Conservation (phyloP, 2,797 vertebrate genomes). For the Antennarius maculatus region DNA sequence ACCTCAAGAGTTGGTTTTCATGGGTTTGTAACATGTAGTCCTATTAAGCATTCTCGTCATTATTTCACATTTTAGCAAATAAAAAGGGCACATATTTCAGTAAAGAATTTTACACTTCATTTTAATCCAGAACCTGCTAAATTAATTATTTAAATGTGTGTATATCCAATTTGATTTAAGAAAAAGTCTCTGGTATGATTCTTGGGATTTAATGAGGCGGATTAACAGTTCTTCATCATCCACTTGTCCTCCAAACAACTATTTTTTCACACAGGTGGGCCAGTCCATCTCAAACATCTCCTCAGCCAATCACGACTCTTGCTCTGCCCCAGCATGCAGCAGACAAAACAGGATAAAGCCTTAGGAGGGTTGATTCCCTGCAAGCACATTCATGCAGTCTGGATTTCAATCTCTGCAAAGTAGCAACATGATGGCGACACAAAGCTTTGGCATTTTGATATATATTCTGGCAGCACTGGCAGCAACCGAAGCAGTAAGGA, state of each 20-base stretch:
- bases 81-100: neutral
- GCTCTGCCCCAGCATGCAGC: constrained; percentile 17
- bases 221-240: constrained; percentile 40
- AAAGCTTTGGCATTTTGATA: neutral
- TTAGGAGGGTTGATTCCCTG: constrained; percentile 5
- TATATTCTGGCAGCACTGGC: constrained; percentile 25
- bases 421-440: neutral
- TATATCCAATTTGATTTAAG: too few species aligned
- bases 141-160: too few species aligned
- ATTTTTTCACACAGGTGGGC: constrained; percentile 36
- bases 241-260: neutral
- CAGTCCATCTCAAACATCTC: constrained; percentile 5
- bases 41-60: too few species aligned
- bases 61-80: too few species aligned
- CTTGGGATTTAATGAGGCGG: neutral
- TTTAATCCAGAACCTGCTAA: too few species aligned
- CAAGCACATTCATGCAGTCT: constrained; percentile 23
- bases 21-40: too few species aligned
- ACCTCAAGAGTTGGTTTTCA: too few species aligned
- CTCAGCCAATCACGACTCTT: constrained; percentile 43
- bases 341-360: constrained; percentile 31
- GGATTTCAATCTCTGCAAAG: neutral
- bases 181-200: neutral
- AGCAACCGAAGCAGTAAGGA: constrained; percentile 33
- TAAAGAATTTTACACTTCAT: neutral